Evolutionary conservation across 2,797 vertebrate genomes (phyloP).

Genomic region (Buphagus erythrorhynchus): DNA sequence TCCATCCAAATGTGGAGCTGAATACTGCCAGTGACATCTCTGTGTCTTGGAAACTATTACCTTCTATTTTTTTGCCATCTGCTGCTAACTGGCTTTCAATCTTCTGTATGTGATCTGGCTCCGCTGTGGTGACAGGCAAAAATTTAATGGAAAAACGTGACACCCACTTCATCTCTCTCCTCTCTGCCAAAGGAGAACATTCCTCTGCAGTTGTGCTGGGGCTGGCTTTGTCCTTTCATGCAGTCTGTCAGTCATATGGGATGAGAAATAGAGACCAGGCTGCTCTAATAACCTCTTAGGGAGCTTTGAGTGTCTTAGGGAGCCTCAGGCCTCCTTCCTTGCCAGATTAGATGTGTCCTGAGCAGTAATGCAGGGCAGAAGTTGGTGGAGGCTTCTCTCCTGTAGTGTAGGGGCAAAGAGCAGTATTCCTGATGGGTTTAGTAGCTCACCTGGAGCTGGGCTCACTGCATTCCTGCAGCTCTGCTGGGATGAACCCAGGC

Average conservation of each 20-base stretch:
- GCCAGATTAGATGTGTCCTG: not conserved
- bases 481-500: not conserved
- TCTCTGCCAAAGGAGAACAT: not conserved
- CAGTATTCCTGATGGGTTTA: not conserved
- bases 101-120: slow-evolving; percentile 1
- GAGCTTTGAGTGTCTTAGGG: not conserved
- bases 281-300: not conserved
- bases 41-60: not conserved
- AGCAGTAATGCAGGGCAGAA: not conserved
- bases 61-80: not conserved
- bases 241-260: not conserved
- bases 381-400: not conserved
- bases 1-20: not conserved
- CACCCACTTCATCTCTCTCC: slow-evolving; percentile 22
- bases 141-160: slow-evolving; percentile 31
- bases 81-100: slow-evolving; percentile 4
- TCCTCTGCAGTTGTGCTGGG: not conserved
- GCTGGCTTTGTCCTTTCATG: not conserved
- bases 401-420: not conserved
- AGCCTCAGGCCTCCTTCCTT: not conserved
- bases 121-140: slow-evolving; percentile 22
- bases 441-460: not conserved
- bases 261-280: not conserved
- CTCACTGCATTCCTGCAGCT: not conserved
- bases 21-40: not conserved